phyloP scores from a whole-genome alignment of 2,888 invertebrate genomes.

The Drosophila subsilvestris region DNA sequence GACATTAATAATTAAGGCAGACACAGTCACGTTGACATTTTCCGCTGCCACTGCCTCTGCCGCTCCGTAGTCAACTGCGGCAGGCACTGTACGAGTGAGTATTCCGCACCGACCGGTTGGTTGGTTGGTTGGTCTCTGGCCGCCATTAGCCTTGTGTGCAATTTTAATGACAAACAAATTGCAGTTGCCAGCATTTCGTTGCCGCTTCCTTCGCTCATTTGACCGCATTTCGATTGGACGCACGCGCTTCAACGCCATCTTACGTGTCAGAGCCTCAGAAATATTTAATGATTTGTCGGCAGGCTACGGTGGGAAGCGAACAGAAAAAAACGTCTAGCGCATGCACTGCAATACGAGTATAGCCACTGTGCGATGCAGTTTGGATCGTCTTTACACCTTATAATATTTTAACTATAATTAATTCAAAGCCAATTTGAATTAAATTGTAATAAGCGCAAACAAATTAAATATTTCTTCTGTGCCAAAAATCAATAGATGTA shows the following conservation, averaged over 20 bases:
- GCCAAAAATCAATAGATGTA: no score
- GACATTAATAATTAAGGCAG: slow-evolving; percentile 63
- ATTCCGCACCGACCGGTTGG: neutral
- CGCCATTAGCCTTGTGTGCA: slow-evolving; percentile 78
- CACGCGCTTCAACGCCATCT: slow-evolving; percentile 63
- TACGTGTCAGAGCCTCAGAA: slow-evolving; percentile 71
- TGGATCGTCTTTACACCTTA: no score
- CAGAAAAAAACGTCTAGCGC: neutral
- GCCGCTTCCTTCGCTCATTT: slow-evolving; percentile 50
- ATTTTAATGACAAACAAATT: slow-evolving; percentile 79
- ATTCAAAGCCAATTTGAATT: no score
- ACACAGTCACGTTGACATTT: slow-evolving; percentile 63
- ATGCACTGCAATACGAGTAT: neutral
- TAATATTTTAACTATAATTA: no score
- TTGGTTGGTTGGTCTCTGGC: slow-evolving; percentile 23
- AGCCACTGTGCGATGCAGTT: neutral
- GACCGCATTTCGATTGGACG: slow-evolving; percentile 77
- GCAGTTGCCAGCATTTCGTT: slow-evolving; percentile 55
- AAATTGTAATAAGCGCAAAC: no score
- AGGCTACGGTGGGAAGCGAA: neutral
- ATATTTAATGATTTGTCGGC: slow-evolving; percentile 67
- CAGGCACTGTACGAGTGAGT: slow-evolving; percentile 9
- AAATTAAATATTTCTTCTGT: no score
- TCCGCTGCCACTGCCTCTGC: slow-evolving; percentile 21
- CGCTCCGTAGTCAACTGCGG: slow-evolving; percentile 14